Evolutionary conservation across 2,797 vertebrate species (phyloP), one percentile per base, ranked within the genome.

Genomic region (Buceros bicornis): DNA sequence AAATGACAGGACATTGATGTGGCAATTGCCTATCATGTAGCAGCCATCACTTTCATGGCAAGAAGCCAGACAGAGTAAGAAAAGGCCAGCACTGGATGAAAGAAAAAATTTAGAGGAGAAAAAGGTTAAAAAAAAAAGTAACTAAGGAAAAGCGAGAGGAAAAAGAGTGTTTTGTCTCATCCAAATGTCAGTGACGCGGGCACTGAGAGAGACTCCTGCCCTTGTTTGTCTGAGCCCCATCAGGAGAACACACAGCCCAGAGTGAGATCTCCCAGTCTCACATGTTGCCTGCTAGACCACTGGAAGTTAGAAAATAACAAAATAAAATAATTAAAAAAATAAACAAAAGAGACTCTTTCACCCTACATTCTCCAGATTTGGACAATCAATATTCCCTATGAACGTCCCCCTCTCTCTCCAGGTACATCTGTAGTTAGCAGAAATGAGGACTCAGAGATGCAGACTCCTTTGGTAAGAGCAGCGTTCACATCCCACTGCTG

Each of bases 131-230:
- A 72, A 82, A 82, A 79, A 78, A 16, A 10, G 14, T 56, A 90
- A 42, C 56, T 81, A 82, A 91, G 73, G 69, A 86, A 74, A 88
- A 94, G 5, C 8, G 73, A 79, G 43, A 88, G 25, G 47, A 84
- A 94, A 92, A 97, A 7, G 6, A 76, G n/a, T 19, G 28, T 71
- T 91, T 81, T 61, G 13, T 45, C 28, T 90, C 42, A 57, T 80
- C n/a, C 35, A 79, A 84, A 50, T 73, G 48, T 53, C 79, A 70
- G 25, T 93, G 89, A 93, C 80, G 90, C 82, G 73, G 43, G 29
- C 82, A 72, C 51, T 54, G 76, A 88, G 37, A 33, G 14, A 65
- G 74, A 62, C 7, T 79, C 31, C 54, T 84, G 26, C 10, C 35
- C 25, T 77, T 84, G 47, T 48, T 57, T 50, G 48, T 50, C 31